Conservation (phyloP, 2,888 invertebrate genomes). For the Geotrupes spiniger region DNA sequence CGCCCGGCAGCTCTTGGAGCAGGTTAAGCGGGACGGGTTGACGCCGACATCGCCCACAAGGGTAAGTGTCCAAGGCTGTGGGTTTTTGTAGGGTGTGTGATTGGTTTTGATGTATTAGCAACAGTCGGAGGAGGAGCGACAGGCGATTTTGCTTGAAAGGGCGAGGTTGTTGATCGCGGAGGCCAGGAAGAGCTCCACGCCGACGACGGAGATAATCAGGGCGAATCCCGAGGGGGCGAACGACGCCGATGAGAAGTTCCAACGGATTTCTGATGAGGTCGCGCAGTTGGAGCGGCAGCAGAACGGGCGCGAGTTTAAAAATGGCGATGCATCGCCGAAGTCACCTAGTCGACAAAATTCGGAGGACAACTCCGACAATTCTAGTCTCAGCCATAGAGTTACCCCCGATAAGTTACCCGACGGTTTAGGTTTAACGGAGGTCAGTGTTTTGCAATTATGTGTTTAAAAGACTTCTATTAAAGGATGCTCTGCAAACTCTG, state of each 20-base stretch:
- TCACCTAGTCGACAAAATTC: slow-evolving; percentile 38
- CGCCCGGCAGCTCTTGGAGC: slow-evolving; percentile 79
- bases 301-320: slow-evolving; percentile 1
- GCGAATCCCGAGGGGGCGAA: slow-evolving; percentile 41
- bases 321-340: slow-evolving; percentile 35
- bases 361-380: slow-evolving; percentile 41
- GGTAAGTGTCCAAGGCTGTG: slow-evolving; percentile 42
- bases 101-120: slow-evolving; percentile 8
- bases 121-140: slow-evolving; percentile 77
- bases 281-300: slow-evolving; percentile 26
- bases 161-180: slow-evolving; percentile 88
- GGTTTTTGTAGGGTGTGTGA: no score
- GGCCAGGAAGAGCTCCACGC: slow-evolving; percentile 63
- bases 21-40: slow-evolving; percentile 63
- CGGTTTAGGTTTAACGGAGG: slow-evolving; percentile 56
- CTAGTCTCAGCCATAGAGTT: slow-evolving; percentile 64
- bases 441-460: slow-evolving; percentile 44
- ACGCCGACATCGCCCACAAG: slow-evolving; percentile 49
- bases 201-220: slow-evolving; percentile 46
- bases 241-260: slow-evolving; percentile 37
- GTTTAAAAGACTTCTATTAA: slow-evolving; percentile 7
- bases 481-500: no score
- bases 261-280: slow-evolving; percentile 24
- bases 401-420: slow-evolving; percentile 66
- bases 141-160: slow-evolving; percentile 80